phyloP scores from a whole-genome alignment of 2,797 vertebrate genomes.

The Chelon auratus region DNA sequence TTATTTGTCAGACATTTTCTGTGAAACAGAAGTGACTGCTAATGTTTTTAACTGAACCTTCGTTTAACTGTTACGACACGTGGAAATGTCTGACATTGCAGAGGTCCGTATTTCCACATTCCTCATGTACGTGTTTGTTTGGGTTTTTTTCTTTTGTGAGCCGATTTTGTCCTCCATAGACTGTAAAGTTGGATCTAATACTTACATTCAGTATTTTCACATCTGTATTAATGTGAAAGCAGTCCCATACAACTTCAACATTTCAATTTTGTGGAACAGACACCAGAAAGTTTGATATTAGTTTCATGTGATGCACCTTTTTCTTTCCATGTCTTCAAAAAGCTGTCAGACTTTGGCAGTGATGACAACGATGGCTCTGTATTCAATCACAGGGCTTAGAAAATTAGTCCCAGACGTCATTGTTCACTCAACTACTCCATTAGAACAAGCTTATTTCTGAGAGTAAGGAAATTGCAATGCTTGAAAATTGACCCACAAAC shows the following conservation, averaged over 20 bases:
- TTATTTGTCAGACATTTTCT: constrained; percentile 5
- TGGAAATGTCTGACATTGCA: not conserved
- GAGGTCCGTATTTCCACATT: not conserved
- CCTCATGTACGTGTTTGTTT: no score
- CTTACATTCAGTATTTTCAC: constrained; percentile 45
- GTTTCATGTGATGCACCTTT: not conserved
- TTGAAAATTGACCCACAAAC: constrained; percentile 32
- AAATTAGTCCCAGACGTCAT: not conserved
- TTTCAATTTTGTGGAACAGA: not conserved
- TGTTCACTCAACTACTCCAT: constrained; percentile 5
- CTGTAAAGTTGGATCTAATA: constrained; percentile 17
- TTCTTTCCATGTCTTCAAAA: constrained; percentile 11
- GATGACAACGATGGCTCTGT: constrained; percentile 17
- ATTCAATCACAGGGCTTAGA: constrained; percentile 13
- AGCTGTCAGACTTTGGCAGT: constrained; percentile 8
- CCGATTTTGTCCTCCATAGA: constrained; percentile 46
- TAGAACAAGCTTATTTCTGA: constrained; percentile 28
- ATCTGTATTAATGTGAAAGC: constrained; percentile 5
- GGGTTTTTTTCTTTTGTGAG: no score
- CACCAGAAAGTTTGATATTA: not conserved
- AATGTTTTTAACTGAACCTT: not conserved
- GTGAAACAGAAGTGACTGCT: not conserved
- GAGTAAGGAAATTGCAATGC: constrained; percentile 24
- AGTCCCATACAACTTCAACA: not conserved
- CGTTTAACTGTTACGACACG: not conserved